Evolutionary conservation across 2,797 vertebrate species (phyloP).

Genomic region (Malurus splendens): DNA sequence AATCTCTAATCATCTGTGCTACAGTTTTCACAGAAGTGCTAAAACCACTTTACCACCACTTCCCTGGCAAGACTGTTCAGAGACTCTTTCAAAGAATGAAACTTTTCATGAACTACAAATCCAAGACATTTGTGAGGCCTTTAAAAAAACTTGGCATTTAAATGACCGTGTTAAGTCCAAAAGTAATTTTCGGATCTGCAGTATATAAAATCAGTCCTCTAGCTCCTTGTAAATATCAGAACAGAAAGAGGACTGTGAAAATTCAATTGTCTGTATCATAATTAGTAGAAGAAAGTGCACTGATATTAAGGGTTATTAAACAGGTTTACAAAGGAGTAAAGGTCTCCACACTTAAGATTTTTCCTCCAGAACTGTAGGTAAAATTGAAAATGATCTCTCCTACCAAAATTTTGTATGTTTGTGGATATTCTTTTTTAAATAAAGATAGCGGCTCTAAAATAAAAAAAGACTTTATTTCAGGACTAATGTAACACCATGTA

Average conservation of each 20-base stretch:
- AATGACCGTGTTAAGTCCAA: slow-evolving; percentile 30
- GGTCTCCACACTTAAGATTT: not conserved
- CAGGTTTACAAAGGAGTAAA: not conserved
- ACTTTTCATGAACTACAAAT: slow-evolving; percentile 48
- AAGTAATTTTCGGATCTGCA: slow-evolving; percentile 42
- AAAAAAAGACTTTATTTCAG: not conserved
- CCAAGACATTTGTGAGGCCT: slow-evolving; percentile 32
- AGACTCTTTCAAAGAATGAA: slow-evolving; percentile 32
- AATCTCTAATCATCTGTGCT: slow-evolving; percentile 27
- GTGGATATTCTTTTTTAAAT: not conserved
- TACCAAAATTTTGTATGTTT: not conserved
- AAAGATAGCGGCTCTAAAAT: not conserved
- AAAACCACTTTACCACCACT: slow-evolving; percentile 47
- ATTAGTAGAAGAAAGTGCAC: not conserved
- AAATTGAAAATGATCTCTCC: not conserved
- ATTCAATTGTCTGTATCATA: not conserved
- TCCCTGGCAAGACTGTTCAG: slow-evolving; percentile 26
- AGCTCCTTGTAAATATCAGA: slow-evolving; percentile 34
- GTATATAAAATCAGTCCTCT: slow-evolving; percentile 44
- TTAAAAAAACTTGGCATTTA: slow-evolving; percentile 53
- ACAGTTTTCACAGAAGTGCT: slow-evolving; percentile 39
- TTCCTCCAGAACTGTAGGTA: not conserved
- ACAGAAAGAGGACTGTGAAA: not conserved
- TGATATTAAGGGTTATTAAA: not conserved
- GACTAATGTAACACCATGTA: not conserved